A percentile compares a stretch with the other conserved stretches of the same genome.
phyloP scores from a whole-genome alignment of 2,113 vertebrate genomes.

The Emydura subglobosa region DNA sequence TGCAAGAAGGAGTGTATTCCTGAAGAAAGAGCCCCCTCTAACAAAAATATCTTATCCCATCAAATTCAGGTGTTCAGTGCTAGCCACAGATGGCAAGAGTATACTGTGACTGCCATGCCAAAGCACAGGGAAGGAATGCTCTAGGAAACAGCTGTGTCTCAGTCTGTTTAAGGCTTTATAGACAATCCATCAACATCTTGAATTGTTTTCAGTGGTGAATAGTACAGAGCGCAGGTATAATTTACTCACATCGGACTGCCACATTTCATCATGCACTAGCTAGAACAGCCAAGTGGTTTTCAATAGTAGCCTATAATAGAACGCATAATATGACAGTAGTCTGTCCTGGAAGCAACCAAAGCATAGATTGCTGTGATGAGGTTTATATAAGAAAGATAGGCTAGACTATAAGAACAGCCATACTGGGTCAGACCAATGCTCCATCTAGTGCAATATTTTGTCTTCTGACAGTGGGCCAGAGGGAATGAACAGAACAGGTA shows the following conservation, averaged over 20 bases:
- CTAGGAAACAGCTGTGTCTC: not conserved
- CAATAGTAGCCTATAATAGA: not conserved
- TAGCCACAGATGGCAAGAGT: not conserved
- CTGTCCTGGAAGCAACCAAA: not conserved
- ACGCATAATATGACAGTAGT: not conserved
- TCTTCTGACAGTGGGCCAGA: no score
- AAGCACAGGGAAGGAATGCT: conserved; percentile 16
- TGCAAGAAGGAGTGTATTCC: not conserved
- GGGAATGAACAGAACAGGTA: no score
- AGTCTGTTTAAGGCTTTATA: conserved; percentile 38
- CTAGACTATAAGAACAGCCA: no score
- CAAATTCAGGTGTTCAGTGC: not conserved
- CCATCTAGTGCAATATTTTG: no score
- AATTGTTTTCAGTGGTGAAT: conserved; percentile 36
- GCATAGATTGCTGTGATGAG: not conserved
- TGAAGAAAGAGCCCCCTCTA: conserved; percentile 4
- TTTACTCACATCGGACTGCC: not conserved
- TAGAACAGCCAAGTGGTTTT: conserved; percentile 4
- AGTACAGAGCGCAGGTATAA: not conserved
- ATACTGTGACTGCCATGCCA: not conserved
- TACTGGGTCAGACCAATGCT: no score
- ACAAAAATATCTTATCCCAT: not conserved
- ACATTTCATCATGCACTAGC: not conserved
- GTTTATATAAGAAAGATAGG: not conserved
- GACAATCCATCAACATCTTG: conserved; percentile 6